Base-by-base conservation (phyloP, 1,140 invertebrate genomes). In the Temnothorax curvispinosus region DNA sequence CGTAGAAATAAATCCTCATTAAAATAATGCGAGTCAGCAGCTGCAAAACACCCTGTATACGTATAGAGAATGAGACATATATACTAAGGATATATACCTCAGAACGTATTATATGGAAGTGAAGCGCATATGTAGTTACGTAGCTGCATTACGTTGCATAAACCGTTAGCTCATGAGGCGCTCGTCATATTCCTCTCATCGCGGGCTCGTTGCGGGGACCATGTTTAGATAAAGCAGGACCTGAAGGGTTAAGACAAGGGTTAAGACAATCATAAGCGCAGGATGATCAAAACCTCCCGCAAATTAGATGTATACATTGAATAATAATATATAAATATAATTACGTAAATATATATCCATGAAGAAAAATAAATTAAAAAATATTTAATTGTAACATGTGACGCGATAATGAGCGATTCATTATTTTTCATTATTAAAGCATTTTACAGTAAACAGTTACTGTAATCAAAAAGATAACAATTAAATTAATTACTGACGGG, bases 161-260 rank as follows among this genome's bases (percentile, higher is more conserved):
- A 75, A 88, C 60, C 75, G 35, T 88, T 62, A 77, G 71, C 56
- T 80, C 82, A 56, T 82, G 71, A 78, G 64, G 41, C 50, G 13
- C 44, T 62, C 87, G 81, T 88, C 87, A 52, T 62, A 67, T 50
- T 62, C 27, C 69, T 74, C 41, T 82, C 67, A 72, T 58, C 67
- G 52, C 38, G 50, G n/a, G 8, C 8, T 54, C 77, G n/a, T 81
- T 54, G 47, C 11, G 50, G 21, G 21, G 65, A 54, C 35, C 35
- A 21, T 60, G 56, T 75, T 82, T 84, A 84, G 13, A 8, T 60
- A 60, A 50, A 60, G 41, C 38, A 21, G 41, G 41, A 62, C 27
- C 58, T n/a, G 56, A 74, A 84, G 80, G 32, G n/a, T 21, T 75
- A 44, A 60, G n/a, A 74, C 54, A 74, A 84, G 80, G 32, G n/a